Evolutionary conservation across 2,888 invertebrate species (phyloP), one percentile per base, ranked within the genome.

Genomic region (Helleia helle): DNA sequence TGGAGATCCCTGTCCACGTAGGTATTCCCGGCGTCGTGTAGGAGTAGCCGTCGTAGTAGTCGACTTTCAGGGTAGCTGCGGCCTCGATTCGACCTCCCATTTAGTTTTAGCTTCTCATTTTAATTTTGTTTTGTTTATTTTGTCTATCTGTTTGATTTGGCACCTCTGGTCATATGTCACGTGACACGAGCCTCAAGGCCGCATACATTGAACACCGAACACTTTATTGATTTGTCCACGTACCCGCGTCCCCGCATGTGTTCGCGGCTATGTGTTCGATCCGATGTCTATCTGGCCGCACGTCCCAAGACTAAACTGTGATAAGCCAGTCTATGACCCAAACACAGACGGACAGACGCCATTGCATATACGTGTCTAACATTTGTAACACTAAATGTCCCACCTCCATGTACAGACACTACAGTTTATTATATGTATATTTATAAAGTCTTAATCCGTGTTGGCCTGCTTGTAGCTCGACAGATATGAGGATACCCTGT

Each of bases 121-220:
- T 59, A 48, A 59, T 59, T 54, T 52, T 58, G 46, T 59, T 59
- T 51, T 54, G 53, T 53, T 53, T 50, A 56, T 56, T 54, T 56
- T 58, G 59, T 65, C 54, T 54, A 56, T 63, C 50, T 42, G 59
- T 69, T 34, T 34, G 31, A 34, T 34, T 34, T 62, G 58, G 72
- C 76, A 79, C 74, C 70, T 64, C 59, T 64, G 64, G 77, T 81
- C 81, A 77, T 79, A 77, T 75, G 71, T 72, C 79, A 74, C 73
- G 66, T 52, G 63, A 79, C 79, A 76, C 77, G 48, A 71, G 69
- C 62, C 63, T 15, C n/a, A 17, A 9, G 60, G 61, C 59, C 59
- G 54, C 58, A 59, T 63, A 81, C 80, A 80, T 71, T 60, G 54
- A 54, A 77, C 80, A 80, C 79, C 62, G 58, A 31, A 80, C 77